Base-by-base conservation (phyloP, 2,113 vertebrate genomes). In the Condylura cristata region DNA sequence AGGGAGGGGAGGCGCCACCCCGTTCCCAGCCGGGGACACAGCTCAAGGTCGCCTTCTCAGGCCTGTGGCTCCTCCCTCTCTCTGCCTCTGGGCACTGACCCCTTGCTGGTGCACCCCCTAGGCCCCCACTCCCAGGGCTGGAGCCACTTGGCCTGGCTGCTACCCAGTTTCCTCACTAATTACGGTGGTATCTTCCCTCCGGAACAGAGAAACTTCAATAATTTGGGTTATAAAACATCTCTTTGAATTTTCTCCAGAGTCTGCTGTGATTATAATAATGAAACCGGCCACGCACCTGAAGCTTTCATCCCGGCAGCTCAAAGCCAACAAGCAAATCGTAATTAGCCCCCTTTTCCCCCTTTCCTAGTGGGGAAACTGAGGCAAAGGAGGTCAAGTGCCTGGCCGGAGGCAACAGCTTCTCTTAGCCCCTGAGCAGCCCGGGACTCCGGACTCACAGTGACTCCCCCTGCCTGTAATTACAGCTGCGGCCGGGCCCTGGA, bases 221-320 rank as follows among this genome's bases (percentile, higher is more conserved):
- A 97, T 82, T 68, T 65, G 75, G 75, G 30, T 84, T 95, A 61
- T 93, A 97, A 94, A 97, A 80, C 66, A 39, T 75, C 86, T 86
- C 96, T 96, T 97, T 97, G 95, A 96, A 95, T 96, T 74, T 71
- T 74, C 90, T 96, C 75, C 92, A 26, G 68, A 91, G 91, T 68
- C 83, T 44, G 17, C 83, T 70, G 80, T 85, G 94, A 93, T 89
- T 79, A 70, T 41, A 56, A 86, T 61, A 76, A 95, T 96, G 91
- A 95, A 97, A 89, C 11, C 0, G 11, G 6, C 76, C 2, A 20
- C 3, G 13, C 7, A 3, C 28, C 6, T 0, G 53, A 82, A 89
- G 39, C 91, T 96, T 94, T 95, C 86, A 94, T 92, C 93, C 86
- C 30, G 8, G 60, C 53, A 8, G 61, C 91, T 87, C 89, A 82